These are phyloP conservation scores for Rhopalosiphum maidis DNA, from an alignment of 1,140 invertebrate genomes.

Conservation along the genomic window DNA sequence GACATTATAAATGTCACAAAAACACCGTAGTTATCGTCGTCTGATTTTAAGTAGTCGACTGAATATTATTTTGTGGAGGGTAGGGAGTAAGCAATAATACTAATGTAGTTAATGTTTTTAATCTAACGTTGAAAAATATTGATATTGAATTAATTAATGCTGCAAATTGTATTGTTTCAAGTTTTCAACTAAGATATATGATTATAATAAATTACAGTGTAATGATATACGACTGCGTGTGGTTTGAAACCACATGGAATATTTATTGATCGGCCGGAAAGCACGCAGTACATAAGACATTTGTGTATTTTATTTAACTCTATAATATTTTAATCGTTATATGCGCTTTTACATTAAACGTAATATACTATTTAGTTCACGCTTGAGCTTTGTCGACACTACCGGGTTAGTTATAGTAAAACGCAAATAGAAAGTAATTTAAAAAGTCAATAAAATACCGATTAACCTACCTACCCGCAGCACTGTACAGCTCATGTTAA, in stretches of 20 bases:
- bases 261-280: neutral
- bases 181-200: neutral
- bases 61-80: neutral
- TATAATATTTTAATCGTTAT: slow-evolving; percentile 17
- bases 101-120: no score
- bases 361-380: slow-evolving; percentile 19
- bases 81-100: no score
- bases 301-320: neutral
- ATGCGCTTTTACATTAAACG: neutral
- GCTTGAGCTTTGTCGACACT: neutral
- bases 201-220: neutral
- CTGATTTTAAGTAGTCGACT: neutral
- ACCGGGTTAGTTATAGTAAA: neutral
- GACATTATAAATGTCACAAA: neutral
- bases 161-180: neutral
- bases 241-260: neutral
- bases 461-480: neutral
- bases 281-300: neutral
- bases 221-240: neutral
- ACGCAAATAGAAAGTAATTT: slow-evolving; percentile 12
- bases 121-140: neutral
- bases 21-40: neutral
- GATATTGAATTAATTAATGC: neutral
- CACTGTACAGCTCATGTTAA: slow-evolving; percentile 9
- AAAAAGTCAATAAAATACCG: slow-evolving; percentile 16